Evolutionary conservation across 2,113 vertebrate genomes (phyloP).

Genomic region (Lepus americanus): DNA sequence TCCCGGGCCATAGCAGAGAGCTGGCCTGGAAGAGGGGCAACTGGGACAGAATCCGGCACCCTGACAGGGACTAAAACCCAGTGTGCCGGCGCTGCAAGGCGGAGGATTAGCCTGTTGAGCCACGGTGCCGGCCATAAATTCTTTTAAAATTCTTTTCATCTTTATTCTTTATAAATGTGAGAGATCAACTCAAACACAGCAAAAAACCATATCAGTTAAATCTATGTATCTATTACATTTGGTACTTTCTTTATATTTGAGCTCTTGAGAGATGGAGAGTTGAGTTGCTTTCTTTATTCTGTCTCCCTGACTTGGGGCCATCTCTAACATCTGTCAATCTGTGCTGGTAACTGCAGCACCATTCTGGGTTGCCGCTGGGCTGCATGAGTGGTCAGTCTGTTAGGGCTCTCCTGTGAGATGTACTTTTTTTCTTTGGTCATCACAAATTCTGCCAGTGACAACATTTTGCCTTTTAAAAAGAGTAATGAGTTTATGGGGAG

Average conservation of each 20-base stretch:
- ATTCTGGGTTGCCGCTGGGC: conserved; percentile 18
- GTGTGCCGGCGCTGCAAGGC: too few species aligned
- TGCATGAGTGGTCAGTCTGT: conserved; percentile 68
- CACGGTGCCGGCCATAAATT: background rate
- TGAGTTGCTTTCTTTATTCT: background rate
- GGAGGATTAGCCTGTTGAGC: too few species aligned
- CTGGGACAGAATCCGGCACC: too few species aligned
- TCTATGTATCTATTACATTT: background rate
- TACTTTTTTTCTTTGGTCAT: conserved; percentile 79
- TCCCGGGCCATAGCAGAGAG: too few species aligned
- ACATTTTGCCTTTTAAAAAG: conserved; percentile 73
- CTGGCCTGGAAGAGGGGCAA: too few species aligned
- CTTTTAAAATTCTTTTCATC: too few species aligned
- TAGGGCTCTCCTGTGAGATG: conserved; percentile 82
- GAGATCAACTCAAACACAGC: background rate
- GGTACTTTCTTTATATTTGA: background rate
- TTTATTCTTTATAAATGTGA: background rate
- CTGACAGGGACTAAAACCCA: too few species aligned
- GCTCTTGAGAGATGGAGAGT: background rate
- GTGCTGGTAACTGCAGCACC: background rate
- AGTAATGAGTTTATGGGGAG: conserved; percentile 68
- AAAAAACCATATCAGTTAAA: background rate
- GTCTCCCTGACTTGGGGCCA: background rate
- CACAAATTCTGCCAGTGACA: conserved; percentile 72
- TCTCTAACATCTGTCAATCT: conserved; percentile 32